A percentile compares a stretch with the other conserved stretches of the same genome.
phyloP scores from a whole-genome alignment of 2,888 invertebrate species.

The Elysia crispata region DNA sequence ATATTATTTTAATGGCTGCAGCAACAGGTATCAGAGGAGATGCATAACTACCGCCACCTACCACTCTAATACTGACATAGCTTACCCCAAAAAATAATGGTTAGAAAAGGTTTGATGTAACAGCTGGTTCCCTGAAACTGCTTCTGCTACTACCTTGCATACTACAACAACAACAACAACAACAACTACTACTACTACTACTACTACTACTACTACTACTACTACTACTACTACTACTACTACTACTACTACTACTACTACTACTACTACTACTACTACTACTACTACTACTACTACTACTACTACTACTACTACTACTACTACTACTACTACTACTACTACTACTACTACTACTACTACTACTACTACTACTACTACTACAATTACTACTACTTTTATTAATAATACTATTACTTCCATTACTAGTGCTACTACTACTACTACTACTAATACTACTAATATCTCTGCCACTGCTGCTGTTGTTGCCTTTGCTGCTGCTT shows the following conservation, averaged over 20 bases:
- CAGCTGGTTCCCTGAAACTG: too few species aligned
- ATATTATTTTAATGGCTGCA: too few species aligned
- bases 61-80: background rate
- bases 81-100: background rate
- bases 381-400: too few species aligned
- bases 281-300: constrained; percentile 31
- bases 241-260: constrained; percentile 30
- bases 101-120: background rate
- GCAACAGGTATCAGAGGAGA: too few species aligned
- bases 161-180: constrained; percentile 1
- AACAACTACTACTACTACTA: background rate
- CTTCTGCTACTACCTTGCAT: too few species aligned
- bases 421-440: too few species aligned
- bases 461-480: too few species aligned
- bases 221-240: constrained; percentile 32
- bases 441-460: too few species aligned
- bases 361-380: too few species aligned
- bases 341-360: constrained; percentile 29
- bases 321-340: constrained; percentile 32
- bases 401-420: too few species aligned
- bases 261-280: constrained; percentile 33
- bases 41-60: background rate
- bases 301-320: constrained; percentile 26
- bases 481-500: too few species aligned
- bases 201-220: constrained; percentile 30